Evolutionary conservation across 2,113 vertebrate genomes (phyloP), one percentile per base, ranked within the genome.

Genomic region (Trichomycterus rosablanca): DNA sequence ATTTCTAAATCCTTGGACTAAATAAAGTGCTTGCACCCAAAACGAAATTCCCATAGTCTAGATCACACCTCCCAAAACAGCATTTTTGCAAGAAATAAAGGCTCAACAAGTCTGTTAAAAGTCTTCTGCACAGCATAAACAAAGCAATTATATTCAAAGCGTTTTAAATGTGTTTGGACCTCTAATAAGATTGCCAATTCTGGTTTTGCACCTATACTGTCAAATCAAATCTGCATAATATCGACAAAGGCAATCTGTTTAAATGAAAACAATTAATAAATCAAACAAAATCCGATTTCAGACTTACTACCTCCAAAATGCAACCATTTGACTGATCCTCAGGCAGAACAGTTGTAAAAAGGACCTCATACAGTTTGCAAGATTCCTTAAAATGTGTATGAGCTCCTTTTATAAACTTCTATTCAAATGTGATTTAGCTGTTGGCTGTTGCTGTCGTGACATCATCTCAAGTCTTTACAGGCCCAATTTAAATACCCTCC

Each of bases 391-490:
- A 45, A 43, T 59, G 45, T 70, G 53, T 30, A 67, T 75, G 67
- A 34, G 42, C 65, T 63, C 67, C 72, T 56, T 70, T 83, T 83
- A 81, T 83, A 77, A 80, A 78, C 75, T 52, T 80, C 60, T 70
- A 81, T 80, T 79, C 72, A 82, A 82, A 81, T 81, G 77, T 76
- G 80, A 74, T 78, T 74, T 74, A 71, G 66, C 76, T 73, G 78
- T 78, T 80, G 77, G 76, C 75, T 81, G 78, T 70, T 74, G 68
- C 22, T 61, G 48, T 61, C 20, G 67, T 85, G 82, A 82, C 84
- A 82, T 85, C 80, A 84, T 80, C 67, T 64, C 66, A 71, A 74
- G 76, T 51, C 66, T 73, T 42, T 73, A 70, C 70, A 59, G 54
- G 68, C 44, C 68, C 73, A 62, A 81, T 80, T 81, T 84, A 86